Evolutionary conservation across 2,113 vertebrate genomes (phyloP), one percentile per base, ranked within the genome.

Genomic region (Procavia capensis): DNA sequence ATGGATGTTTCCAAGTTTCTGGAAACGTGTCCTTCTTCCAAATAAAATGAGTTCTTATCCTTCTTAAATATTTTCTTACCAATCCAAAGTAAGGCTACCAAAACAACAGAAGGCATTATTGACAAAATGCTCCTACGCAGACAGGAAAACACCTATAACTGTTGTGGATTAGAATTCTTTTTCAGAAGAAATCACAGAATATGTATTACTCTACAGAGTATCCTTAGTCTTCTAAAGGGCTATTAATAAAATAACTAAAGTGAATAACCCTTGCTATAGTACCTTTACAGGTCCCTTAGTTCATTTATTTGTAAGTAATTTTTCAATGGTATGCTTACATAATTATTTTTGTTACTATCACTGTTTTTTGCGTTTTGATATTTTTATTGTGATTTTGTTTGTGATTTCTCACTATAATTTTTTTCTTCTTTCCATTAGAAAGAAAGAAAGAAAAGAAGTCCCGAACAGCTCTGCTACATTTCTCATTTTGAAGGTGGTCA

Each of bases 41-140:
- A 92, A 88, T 47, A 95, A 90, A 94, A 84, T 9, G n/a, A 96
- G 27, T 31, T 88, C 16, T 81, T 34, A 57, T 94, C 57, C 57
- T 94, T 96, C 68, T 88, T 80, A 91, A 93, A 93, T 91, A 83
- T 94, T 96, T 94, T 87, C 86, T 88, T 85, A 43, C 74, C 45
- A 76, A 29, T 80, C 68, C 34, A 57, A 45, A 88, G 24, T 24
- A 6, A 79, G 13, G 54, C 57, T 50, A 86, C 70, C 27, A 57
- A 86, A 91, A 43, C 54, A 79, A 22, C 36, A 47, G 66, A 63
- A n/a, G 34, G 86, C 86, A 41, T 84, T 86, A 34, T 6, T 25
- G 41, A 47, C 78, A 54, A 63, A 91, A 66, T 6, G 22, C 25
- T 36, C 17, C 82, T 39, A 41, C 27, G 1, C 29, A 78, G 79